Base-by-base conservation (phyloP, 2,797 vertebrate genomes). In the Rousettus madagascariensis region DNA sequence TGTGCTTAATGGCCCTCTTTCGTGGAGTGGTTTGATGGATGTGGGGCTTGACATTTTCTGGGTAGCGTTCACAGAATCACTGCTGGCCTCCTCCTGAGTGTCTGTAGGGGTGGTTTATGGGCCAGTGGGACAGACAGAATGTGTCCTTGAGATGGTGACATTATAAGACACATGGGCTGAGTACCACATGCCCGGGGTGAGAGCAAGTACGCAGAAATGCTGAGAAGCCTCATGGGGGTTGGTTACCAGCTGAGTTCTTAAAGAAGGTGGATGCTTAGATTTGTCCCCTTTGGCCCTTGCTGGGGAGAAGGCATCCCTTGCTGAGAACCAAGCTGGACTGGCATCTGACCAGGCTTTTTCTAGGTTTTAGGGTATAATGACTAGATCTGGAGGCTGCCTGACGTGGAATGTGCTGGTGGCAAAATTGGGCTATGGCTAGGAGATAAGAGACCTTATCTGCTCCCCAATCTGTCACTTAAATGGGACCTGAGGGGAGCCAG, bases 41-140 rank as follows among this genome's bases (percentile, higher is more conserved):
- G 22, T 49, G 43, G 72, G 72, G 2, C 79, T 79, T 95, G 79
- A 79, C 24, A 6, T 75, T 74, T 96, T 91, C 78, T 89, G 86
- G 78, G 24, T 71, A 49, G 53, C 79, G 41, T 80, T 86, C 28
- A 79, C 17, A 82, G 78, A 85, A 43, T 68, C 65, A 57, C 36
- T 28, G 33, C 51, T 10, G 38, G 49, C 57, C 28, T 77, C 53
- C 82, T 86, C 24, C 65, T 82, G 51, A 61, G 26, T 61, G 65
- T 88, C 59, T 91, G 33, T 24, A 53, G 83, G 66, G 63, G 12
- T 77, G 46, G 20, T 43, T 63, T 82, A 53, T 71, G 66, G 84
- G 43, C 57, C 12, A 65, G 20, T 66, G 61, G 90, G 78, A 96
- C 77, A 87, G 59, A 84, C 17, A 68, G 77, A 77, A 51, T 57